Evolutionary conservation across 1,140 invertebrate genomes (phyloP).

Genomic region (Eciton burchellii): DNA sequence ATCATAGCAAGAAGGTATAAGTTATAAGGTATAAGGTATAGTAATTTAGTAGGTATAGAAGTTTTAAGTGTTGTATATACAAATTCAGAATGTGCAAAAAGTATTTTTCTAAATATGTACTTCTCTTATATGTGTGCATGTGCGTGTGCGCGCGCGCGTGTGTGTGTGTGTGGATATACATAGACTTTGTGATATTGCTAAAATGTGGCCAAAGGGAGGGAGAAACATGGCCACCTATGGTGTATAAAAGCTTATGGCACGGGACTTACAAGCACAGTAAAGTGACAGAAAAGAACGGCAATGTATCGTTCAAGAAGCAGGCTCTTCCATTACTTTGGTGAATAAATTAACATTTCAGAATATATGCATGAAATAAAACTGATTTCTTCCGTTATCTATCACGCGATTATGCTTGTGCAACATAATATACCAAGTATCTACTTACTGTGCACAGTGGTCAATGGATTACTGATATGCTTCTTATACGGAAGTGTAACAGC

Average conservation of each 20-base stretch:
- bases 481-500: conserved; percentile 74
- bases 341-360: conserved; percentile 56
- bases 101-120: conserved; percentile 8
- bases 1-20: no score
- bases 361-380: conserved; percentile 31
- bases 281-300: conserved; percentile 64
- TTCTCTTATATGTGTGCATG: neutral
- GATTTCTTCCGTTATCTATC: neutral
- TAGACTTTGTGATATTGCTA: conserved; percentile 20
- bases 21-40: no score
- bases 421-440: conserved; percentile 62
- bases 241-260: conserved; percentile 80
- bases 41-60: no score
- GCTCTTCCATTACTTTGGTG: conserved; percentile 74
- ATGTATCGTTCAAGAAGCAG: conserved; percentile 72
- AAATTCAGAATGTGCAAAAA: conserved; percentile 24
- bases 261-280: conserved; percentile 74
- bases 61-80: conserved; percentile 11
- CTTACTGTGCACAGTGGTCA: conserved; percentile 74
- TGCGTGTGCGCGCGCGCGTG: no score
- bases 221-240: conserved; percentile 73
- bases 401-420: neutral
- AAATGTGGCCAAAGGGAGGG: conserved; percentile 70
- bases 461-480: conserved; percentile 71
- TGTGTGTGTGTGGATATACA: neutral